Evolutionary conservation across 2,797 vertebrate species (phyloP).

Genomic region (Pagetopsis macropterus): DNA sequence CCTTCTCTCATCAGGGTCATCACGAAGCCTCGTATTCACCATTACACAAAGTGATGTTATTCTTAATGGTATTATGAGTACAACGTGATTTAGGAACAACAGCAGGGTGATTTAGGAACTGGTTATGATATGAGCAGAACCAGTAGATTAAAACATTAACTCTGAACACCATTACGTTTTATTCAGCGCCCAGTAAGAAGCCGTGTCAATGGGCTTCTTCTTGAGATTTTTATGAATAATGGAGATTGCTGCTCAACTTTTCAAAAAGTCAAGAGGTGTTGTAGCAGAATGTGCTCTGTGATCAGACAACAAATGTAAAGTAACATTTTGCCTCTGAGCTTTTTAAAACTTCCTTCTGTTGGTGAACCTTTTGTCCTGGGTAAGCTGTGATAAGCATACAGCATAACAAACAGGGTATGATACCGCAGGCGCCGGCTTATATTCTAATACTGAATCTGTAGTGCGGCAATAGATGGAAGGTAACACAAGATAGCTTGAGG

Average conservation of each 20-base stretch:
- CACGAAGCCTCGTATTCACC: conserved; percentile 35
- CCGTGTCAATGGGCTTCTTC: neutral
- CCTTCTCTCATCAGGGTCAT: conserved; percentile 50
- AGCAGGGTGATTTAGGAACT: neutral
- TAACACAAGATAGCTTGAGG: conserved; percentile 65
- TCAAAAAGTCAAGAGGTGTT: conserved; percentile 1
- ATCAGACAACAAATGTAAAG: conserved; percentile 7
- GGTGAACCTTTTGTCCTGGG: conserved; percentile 43
- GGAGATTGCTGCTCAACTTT: neutral
- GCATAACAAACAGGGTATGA: conserved; percentile 59
- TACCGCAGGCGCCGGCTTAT: conserved; percentile 44
- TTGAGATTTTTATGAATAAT: conserved; percentile 22
- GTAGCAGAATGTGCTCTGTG: neutral
- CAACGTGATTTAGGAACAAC: conserved; percentile 27
- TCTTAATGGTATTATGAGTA: conserved; percentile 45
- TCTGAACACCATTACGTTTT: conserved; percentile 25
- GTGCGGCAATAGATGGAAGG: conserved; percentile 54
- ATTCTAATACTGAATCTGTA: conserved; percentile 62
- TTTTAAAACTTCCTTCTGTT: conserved; percentile 46
- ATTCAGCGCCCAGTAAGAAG: neutral
- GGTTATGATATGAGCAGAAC: conserved; percentile 31
- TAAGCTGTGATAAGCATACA: conserved; percentile 51
- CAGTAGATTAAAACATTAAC: conserved; percentile 34
- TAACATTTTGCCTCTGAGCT: conserved; percentile 33
- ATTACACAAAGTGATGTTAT: conserved; percentile 51